Base-by-base conservation (phyloP, 2,888 invertebrate species). In the Anoncus sp. region DNA sequence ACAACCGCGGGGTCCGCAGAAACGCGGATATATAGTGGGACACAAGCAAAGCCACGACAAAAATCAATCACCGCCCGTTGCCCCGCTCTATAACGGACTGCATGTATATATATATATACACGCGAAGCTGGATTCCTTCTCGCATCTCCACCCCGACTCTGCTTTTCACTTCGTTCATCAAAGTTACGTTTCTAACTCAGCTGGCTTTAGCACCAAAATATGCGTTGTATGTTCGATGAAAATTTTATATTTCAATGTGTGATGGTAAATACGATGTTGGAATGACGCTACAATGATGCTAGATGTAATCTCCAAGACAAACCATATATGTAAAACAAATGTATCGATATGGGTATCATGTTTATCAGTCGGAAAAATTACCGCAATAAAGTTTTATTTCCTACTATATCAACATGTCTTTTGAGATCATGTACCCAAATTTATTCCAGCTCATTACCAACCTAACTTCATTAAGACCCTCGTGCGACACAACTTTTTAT, bases 1-100 rank as follows among this genome's bases (percentile, higher is more conserved):
- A 76, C 79, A 70, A 76, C 69, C 81, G 77, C 74, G 70, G 75
- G 81, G 84, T 83, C 85, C 84, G 83, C 85, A 86, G 85, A 87
- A 86, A 85, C 87, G 86, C 83, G 85, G 86, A 86, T n/a, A n/a
- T n/a, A n/a, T 86, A 87, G 85, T 83, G 84, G 82, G 87, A 84
- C 84, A 85, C 84, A 86, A 87, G 88, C 88, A 88, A 88, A 90
- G 88, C 90, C 88, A 89, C 90, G 89, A 90, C 90, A 91, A 91
- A 91, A 90, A 90, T 90, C 90, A 91, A 91, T 91, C 90, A 91
- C 89, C 81, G 78, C 65, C 63, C 57, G 65, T 62, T 20, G 43
- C 70, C 18, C 86, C 87, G 84, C 83, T 84, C 38, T 47, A 57
- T 31, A n/a, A n/a, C n/a, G n/a, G n/a, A n/a, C n/a, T n/a, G n/a